Conservation (phyloP, 2,113 vertebrate genomes). For the Neopipo cinnamomea region DNA sequence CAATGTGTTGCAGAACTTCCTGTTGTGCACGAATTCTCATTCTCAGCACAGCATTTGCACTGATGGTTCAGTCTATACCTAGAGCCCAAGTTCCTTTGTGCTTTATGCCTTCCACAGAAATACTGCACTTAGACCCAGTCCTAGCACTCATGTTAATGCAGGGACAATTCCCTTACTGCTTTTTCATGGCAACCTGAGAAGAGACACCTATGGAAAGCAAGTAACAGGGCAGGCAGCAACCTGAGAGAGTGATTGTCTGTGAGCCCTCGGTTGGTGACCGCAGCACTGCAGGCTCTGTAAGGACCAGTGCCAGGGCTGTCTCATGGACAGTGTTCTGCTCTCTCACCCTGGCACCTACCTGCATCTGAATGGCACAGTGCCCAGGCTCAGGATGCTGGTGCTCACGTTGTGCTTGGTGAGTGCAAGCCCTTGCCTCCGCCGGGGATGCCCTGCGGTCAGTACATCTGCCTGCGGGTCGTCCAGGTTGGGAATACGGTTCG, state of each 20-base stretch:
- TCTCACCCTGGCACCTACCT: not conserved
- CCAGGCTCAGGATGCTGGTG: not conserved
- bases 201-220: not conserved
- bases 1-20: not conserved
- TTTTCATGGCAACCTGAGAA: not conserved
- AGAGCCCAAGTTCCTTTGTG: not conserved
- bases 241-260: rapidly evolving
- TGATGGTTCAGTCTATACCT: not conserved
- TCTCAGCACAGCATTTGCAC: not conserved
- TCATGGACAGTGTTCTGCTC: not conserved
- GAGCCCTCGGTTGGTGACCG: rapidly evolving
- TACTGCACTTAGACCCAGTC: not conserved
- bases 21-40: not conserved
- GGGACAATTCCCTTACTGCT: not conserved
- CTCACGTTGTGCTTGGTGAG: rapidly evolving
- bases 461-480: rapidly evolving
- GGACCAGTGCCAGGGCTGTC: not conserved
- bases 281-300: not conserved
- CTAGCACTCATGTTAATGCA: rapidly evolving
- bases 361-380: not conserved
- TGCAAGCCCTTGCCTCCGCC: rapidly evolving
- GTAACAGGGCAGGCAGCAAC: not conserved
- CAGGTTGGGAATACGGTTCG: not conserved
- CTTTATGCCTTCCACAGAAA: not conserved
- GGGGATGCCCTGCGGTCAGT: not conserved